Evolutionary conservation across 2,113 vertebrate species (phyloP).

Genomic region (Poicephalus meyeri): DNA sequence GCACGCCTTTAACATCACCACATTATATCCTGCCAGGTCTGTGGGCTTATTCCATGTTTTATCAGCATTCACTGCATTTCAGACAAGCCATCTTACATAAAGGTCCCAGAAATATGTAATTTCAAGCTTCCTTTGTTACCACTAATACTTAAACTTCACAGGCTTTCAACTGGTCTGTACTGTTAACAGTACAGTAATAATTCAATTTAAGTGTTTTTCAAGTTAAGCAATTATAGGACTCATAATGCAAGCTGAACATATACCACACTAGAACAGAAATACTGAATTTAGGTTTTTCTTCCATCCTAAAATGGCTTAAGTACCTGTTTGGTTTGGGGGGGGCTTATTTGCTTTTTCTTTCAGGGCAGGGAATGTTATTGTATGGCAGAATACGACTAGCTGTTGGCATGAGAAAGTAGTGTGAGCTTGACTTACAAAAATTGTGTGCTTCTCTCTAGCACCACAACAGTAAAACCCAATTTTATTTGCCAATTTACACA

Average conservation of each 20-base stretch:
- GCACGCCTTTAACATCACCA: neutral
- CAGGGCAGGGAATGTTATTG: neutral
- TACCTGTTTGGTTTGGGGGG: neutral
- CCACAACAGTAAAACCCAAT: neutral
- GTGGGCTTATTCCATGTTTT: neutral
- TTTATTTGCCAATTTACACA: neutral
- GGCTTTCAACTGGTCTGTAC: neutral
- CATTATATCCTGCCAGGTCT: neutral
- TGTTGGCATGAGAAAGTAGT: neutral
- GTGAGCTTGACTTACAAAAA: neutral
- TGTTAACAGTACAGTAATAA: neutral
- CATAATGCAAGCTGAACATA: neutral
- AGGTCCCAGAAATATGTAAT: accelerated
- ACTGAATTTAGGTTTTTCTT: neutral
- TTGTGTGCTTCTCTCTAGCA: neutral
- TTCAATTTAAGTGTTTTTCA: neutral
- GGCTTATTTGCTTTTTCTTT: neutral
- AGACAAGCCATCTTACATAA: neutral
- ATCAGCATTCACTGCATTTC: neutral
- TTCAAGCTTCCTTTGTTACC: neutral
- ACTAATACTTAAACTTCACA: neutral
- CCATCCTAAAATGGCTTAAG: neutral
- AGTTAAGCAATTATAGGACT: neutral
- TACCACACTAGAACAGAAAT: neutral
- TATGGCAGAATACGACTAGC: neutral